Base-by-base conservation (phyloP, 1,140 invertebrate species). In the Frieseomelitta varia region DNA sequence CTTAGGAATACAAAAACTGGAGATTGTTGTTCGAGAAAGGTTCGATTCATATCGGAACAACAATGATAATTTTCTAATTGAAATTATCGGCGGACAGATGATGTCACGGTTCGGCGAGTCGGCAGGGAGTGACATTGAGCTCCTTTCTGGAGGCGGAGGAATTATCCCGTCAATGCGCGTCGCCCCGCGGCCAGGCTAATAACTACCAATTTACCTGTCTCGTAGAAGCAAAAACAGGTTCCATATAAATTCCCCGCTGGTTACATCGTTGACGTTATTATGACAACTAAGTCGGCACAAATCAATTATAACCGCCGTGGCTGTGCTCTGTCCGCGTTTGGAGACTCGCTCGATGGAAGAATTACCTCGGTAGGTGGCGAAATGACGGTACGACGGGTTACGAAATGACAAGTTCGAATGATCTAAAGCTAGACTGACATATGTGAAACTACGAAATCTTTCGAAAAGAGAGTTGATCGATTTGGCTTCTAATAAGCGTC, bases 151-250 rank as follows among this genome's bases (percentile, higher is more conserved):
- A 68, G 79, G 34, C 73, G 39, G 39, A 79, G 76, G 79, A 91
- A 91, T 92, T 92, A 91, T 91, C 86, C 88, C 88, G 87, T 91
- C 89, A 91, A 91, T 91, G 89, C 72, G 78, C 76, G 85, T 87
- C 67, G 85, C 81, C 88, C 85, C 81, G 84, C 84, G 85, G 88
- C 84, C 82, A 82, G 78, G 87, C 86, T 93, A 93, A 93, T 92
- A 93, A 92, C 90, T 90, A 90, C 84, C 91, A 92, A 93, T 93
- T 93, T 93, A 92, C 90, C 87, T 91, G 92, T 92, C 92, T 88
- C 89, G 72, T 56, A 55, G 83, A 69, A 84, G 87, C 85, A 76
- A 90, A 83, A 92, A 93, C 91, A 90, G 92, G 92, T 93, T 92
- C 84, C 75, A 75, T 89, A 93, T 93, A 92, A 93, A 93, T 93